Evolutionary conservation across 2,888 invertebrate genomes (phyloP).

Genomic region (Agonopterix subpropinquella): DNA sequence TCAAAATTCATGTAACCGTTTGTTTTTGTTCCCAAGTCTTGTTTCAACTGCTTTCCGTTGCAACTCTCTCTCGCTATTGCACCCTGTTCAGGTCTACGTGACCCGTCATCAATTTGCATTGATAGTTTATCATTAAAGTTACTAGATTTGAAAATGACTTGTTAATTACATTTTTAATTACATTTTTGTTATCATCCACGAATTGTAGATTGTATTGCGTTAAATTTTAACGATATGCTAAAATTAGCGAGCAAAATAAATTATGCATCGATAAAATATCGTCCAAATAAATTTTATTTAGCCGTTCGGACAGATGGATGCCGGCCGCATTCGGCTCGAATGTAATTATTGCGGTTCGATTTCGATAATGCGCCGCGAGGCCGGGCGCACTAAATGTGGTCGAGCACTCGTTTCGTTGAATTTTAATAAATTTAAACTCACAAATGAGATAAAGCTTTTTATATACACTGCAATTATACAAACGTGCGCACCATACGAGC

Average conservation of each 20-base stretch:
- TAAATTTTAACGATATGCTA: slow-evolving; percentile 33
- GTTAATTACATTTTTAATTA: slow-evolving; percentile 2
- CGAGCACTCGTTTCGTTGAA: slow-evolving; percentile 28
- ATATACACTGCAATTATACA: slow-evolving; percentile 22
- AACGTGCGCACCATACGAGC: neutral
- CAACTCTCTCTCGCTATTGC: slow-evolving; percentile 23
- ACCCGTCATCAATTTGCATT: too few species aligned
- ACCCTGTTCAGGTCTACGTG: slow-evolving; percentile 7
- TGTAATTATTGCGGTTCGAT: slow-evolving; percentile 73
- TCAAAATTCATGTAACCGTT: slow-evolving; percentile 44
- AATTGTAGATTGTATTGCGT: neutral
- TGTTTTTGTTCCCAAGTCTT: slow-evolving; percentile 40
- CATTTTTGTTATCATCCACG: slow-evolving; percentile 9
- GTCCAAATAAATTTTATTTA: slow-evolving; percentile 53
- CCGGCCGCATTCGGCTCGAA: slow-evolving; percentile 59
- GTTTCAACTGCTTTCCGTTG: slow-evolving; percentile 33
- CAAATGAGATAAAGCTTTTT: slow-evolving; percentile 56
- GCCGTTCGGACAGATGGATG: slow-evolving; percentile 57
- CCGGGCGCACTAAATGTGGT: slow-evolving; percentile 59
- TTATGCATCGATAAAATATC: slow-evolving; percentile 54
- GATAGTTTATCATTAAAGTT: slow-evolving; percentile 2
- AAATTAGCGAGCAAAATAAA: slow-evolving; percentile 32
- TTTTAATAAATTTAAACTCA: slow-evolving; percentile 46
- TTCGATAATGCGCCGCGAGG: slow-evolving; percentile 68
- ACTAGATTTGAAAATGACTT: slow-evolving; percentile 1